Evolutionary conservation across 2,113 vertebrate genomes (phyloP), one percentile per base, ranked within the genome.

Genomic region (Daboia siamensis): DNA sequence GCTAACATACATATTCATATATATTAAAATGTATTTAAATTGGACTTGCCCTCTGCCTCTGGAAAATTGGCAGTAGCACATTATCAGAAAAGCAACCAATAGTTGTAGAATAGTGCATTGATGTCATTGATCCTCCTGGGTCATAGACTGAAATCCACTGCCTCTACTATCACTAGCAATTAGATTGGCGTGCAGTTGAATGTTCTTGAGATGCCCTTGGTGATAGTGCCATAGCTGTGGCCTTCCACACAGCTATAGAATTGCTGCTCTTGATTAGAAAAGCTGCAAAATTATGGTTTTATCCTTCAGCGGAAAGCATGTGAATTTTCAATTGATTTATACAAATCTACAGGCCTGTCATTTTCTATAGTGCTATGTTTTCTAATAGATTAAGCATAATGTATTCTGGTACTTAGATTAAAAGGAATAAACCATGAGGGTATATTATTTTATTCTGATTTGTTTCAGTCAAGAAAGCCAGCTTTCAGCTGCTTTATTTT

Each of bases 351-450:
- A 88, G 11, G 93, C 44, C 55, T 51, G 39, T 44, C 57, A 84
- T 46, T 10, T 51, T 90, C 11, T 33, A 33, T 84, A 87, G 74
- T 44, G 20, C 39, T 29, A 10, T 69, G 23, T 39, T 20, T 46
- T 39, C 3, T 90, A 57, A 93, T 61, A 39, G 69, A 86, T 86
- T 74, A 57, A 91, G 44, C 4, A 0, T 52, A 89, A 23, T 86
- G 48, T 90, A 12, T 85, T 93, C 69, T 93, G 88, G 90, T 89
- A 51, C 0, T 6, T 84, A 87, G 84, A 55, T 89, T 90, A 90
- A 93, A 92, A 91, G 90, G 74, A 91, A 44, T 52, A 85, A 89
- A 93, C 26, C 7, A 80, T 51, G 64, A 21, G 90, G 87, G 91
- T 86, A 51, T 46, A 13, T 84, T 87, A 15, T 6, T 84, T 39